Evolutionary conservation across 2,797 vertebrate genomes (phyloP).

Genomic region (Propithecus deckenii): DNA sequence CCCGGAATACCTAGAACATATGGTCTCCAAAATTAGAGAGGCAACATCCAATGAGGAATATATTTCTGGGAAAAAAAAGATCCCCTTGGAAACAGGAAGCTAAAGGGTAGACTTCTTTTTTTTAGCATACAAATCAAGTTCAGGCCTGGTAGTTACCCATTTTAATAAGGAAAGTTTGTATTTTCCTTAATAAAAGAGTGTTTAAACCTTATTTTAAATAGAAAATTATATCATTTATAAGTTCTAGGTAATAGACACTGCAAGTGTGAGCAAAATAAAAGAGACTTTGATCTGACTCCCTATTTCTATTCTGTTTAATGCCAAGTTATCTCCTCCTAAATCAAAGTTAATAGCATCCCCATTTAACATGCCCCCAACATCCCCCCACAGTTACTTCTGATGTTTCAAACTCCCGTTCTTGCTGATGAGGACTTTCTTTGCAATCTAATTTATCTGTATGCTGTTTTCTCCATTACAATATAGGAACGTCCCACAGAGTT

Average conservation of each 20-base stretch:
- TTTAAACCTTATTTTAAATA: not conserved
- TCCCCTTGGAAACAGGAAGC: constrained; percentile 58
- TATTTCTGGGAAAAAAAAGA: constrained; percentile 8
- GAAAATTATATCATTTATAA: not conserved
- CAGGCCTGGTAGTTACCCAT: not conserved
- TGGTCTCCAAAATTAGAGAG: constrained; percentile 60
- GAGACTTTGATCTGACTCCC: not conserved
- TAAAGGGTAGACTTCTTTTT: not conserved
- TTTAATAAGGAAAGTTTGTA: not conserved
- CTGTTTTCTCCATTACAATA: not conserved
- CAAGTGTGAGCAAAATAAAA: not conserved
- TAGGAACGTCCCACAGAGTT: constrained; percentile 36
- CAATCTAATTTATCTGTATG: not conserved
- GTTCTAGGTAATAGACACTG: not conserved
- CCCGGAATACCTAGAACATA: constrained; percentile 53
- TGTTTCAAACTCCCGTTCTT: not conserved
- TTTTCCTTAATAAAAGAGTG: not conserved
- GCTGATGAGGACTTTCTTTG: constrained; percentile 5
- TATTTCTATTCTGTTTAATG: not conserved
- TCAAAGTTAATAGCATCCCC: not conserved
- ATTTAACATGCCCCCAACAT: not conserved
- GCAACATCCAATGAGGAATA: not conserved
- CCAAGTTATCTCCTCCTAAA: not conserved
- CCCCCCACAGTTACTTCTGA: not conserved
- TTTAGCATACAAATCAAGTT: not conserved